Base-by-base conservation (phyloP, 1,140 invertebrate genomes). In the Riptortus pedestris region DNA sequence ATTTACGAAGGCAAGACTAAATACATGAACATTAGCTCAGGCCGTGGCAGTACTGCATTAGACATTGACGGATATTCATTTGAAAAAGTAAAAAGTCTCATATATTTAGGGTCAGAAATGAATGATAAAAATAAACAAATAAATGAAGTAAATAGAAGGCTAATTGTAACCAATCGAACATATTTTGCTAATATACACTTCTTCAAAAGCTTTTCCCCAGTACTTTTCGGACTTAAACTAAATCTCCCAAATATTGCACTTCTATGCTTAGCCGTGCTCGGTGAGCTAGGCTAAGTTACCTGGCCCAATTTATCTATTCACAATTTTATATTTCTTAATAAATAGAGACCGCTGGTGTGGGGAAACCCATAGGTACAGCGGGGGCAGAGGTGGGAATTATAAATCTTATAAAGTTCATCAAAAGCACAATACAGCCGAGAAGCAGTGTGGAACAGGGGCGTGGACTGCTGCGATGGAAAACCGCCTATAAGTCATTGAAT, bases 91-190 rank as follows among this genome's bases (percentile, higher is more conserved):
- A 48, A 48, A 11, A 48, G 31, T 7, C 14, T 14, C 31, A 38
- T 38, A 48, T 48, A 11, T 48, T 18, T 11, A 20, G 7, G 45
- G 45, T 4, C 18, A 18, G n/a, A 11, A 48, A 11, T 48, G 7
- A 18, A 48, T 48, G 11, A 48, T 48, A n/a, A 48, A 18, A 48
- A 48, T 48, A 48, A 48, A n/a, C 45, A 38, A 48, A 48, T 48
- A 48, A 7, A 18, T 48, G n/a, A 48, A 20, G n/a, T 48, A 20
- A 48, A 48, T 48, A 18, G 45, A 48, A 48, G 45, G 4, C 9
- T 48, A 48, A 48, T 48, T 7, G 18, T n/a, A 48, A 4, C 45
- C 45, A 48, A 11, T 11, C 7, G 45, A 18, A n/a, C 45, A 48
- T 48, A 48, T 48, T 48, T 48, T 48, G 45, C 45, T 11, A 48